These are phyloP conservation scores for Turdus rufiventris DNA, from an alignment of 2,113 vertebrate genomes.

Conservation along the genomic window DNA sequence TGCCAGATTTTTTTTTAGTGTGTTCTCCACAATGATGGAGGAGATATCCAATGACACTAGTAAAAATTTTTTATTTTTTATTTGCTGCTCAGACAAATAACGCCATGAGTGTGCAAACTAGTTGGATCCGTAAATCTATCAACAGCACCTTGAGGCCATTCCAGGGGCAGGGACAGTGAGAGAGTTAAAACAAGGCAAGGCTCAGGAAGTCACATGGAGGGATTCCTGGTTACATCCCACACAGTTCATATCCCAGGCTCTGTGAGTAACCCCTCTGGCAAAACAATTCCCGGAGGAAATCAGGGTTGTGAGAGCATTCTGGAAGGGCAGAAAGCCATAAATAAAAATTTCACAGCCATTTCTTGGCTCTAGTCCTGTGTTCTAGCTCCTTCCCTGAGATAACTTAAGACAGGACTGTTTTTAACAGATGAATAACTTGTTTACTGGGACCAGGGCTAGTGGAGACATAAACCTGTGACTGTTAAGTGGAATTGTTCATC, in stretches of 20 bases:
- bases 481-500: background rate
- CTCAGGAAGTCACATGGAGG: background rate
- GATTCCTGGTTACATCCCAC: background rate
- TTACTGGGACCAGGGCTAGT: background rate
- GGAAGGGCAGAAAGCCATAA: background rate
- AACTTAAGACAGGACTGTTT: background rate
- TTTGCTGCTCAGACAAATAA: background rate
- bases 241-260: background rate
- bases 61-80: background rate
- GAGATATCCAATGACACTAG: background rate
- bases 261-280: background rate
- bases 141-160: background rate
- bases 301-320: background rate
- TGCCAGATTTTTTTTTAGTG: background rate
- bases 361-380: background rate
- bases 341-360: background rate
- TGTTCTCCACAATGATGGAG: background rate
- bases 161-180: background rate
- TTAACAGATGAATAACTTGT: background rate
- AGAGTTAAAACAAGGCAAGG: background rate
- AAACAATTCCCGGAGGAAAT: background rate
- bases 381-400: background rate
- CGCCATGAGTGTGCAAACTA: background rate
- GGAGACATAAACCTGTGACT: background rate
- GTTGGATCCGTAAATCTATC: background rate